phyloP scores from a whole-genome alignment of 2,797 vertebrate genomes.

The Sylvia borin region DNA sequence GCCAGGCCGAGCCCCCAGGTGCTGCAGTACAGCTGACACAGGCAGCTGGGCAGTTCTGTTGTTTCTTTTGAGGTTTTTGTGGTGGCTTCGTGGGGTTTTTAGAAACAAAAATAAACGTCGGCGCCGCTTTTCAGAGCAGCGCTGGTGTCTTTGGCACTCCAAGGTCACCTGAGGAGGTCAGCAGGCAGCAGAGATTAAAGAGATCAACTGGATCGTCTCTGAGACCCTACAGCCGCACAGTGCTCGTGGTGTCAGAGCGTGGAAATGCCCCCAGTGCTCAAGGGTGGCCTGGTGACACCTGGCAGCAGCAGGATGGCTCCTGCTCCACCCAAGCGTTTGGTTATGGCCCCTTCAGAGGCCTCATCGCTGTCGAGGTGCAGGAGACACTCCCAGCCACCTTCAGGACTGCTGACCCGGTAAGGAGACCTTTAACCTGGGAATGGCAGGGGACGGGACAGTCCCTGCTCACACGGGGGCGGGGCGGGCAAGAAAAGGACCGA shows the following conservation, averaged over 20 bases:
- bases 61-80: not conserved
- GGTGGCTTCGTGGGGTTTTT: not conserved
- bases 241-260: rapidly evolving
- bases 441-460: not conserved
- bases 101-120: not conserved
- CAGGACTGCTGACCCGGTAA: not conserved
- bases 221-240: not conserved
- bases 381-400: not conserved
- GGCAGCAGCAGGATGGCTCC: not conserved
- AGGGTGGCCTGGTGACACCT: not conserved
- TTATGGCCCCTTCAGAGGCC: not conserved
- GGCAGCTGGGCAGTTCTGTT: not conserved
- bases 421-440: not conserved
- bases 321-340: not conserved
- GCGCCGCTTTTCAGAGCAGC: not conserved
- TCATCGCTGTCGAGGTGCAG: rapidly evolving
- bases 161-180: not conserved
- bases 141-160: rapidly evolving
- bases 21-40: not conserved
- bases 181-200: not conserved
- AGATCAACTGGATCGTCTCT: not conserved
- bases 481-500: not conserved
- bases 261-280: not conserved
- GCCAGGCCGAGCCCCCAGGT: not conserved
- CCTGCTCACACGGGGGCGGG: not conserved